A percentile compares a stretch with the other conserved stretches of the same genome.
Conservation (phyloP, 2,797 vertebrate species). For the Cryptoblepharus egeriae region DNA sequence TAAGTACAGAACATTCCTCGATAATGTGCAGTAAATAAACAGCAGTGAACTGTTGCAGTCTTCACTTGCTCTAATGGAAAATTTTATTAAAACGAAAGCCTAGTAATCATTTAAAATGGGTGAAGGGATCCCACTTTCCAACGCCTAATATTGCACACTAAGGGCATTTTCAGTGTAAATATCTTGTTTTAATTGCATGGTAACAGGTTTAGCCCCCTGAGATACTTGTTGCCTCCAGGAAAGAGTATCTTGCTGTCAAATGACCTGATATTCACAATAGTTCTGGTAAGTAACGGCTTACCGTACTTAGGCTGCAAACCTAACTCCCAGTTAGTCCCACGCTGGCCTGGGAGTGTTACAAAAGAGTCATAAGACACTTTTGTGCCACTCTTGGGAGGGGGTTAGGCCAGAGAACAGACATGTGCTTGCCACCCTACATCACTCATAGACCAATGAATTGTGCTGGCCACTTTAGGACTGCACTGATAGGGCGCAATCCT, state of each 20-base stretch:
- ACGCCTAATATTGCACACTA: conserved; percentile 45
- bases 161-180: conserved; percentile 28
- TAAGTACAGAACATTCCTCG: conserved; percentile 8
- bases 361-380: too few species aligned
- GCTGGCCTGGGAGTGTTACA: too few species aligned
- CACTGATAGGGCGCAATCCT: too few species aligned
- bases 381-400: too few species aligned
- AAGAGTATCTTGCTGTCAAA: neutral
- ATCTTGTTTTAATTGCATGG: conserved; percentile 45
- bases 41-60: conserved; percentile 24
- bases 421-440: too few species aligned
- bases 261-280: neutral
- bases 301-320: too few species aligned
- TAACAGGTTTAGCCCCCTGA: conserved; percentile 36
- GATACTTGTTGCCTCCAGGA: neutral
- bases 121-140: conserved; percentile 7
- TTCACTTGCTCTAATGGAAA: conserved; percentile 16
- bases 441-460: too few species aligned
- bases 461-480: too few species aligned
- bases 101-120: conserved; percentile 38
- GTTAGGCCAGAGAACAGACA: too few species aligned
- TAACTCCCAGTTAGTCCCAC: too few species aligned
- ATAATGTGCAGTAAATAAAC: conserved; percentile 31
- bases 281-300: neutral
- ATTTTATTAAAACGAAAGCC: conserved; percentile 33